Evolutionary conservation across 2,113 vertebrate genomes (phyloP).

Genomic region (Oxygymnocypris stewartii): DNA sequence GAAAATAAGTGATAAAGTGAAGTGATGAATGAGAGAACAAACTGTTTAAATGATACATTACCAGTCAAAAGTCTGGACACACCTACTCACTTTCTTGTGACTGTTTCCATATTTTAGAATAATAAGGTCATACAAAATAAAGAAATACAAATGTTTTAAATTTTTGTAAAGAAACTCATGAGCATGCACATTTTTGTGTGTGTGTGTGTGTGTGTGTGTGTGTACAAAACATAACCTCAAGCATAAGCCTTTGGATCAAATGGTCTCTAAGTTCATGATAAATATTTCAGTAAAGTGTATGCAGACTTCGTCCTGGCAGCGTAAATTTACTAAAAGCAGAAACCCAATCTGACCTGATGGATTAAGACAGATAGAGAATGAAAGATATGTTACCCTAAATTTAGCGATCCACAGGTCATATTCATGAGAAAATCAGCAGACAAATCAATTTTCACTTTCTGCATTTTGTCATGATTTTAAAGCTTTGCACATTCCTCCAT

Average conservation of each 20-base stretch:
- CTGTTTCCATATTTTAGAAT: neutral
- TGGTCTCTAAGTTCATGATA: neutral
- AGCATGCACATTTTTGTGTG: neutral
- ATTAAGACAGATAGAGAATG: no score
- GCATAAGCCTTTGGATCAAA: neutral
- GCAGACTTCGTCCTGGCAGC: neutral
- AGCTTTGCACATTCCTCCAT: no score
- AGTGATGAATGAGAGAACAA: neutral
- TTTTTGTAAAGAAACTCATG: neutral
- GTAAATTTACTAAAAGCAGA: neutral
- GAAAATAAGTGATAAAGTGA: slow-evolving; percentile 13
- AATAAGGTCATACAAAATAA: no score
- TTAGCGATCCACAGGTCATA: neutral
- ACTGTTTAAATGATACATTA: neutral
- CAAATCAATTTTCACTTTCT: no score
- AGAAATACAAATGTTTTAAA: no score
- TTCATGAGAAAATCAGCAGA: no score
- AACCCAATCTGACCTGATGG: no score
- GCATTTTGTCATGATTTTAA: neutral
- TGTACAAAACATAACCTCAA: no score
- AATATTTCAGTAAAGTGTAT: neutral
- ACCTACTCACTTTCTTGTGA: neutral
- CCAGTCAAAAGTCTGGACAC: slow-evolving; percentile 5
- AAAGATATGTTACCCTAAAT: no score
- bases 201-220: no score